phyloP scores from a whole-genome alignment of 2,113 vertebrate genomes.

The Pelecanus crispus region DNA sequence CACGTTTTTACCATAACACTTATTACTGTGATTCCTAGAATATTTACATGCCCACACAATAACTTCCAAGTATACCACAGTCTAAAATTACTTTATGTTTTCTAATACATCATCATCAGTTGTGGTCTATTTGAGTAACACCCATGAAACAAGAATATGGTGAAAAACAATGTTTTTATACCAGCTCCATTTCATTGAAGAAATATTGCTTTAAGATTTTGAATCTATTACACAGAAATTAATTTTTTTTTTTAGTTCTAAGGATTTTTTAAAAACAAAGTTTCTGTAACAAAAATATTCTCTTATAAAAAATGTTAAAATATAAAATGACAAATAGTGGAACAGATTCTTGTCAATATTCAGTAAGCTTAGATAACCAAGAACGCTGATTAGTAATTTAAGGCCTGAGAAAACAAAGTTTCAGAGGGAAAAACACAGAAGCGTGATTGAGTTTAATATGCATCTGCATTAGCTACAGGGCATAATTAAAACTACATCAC shows the following conservation, averaged over 20 bases:
- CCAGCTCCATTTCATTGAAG: neutral
- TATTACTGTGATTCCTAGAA: neutral
- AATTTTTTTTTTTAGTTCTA: neutral
- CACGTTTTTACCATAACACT: neutral
- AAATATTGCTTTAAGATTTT: neutral
- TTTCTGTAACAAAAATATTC: neutral
- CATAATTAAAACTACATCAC: slow-evolving; percentile 67
- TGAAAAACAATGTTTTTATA: neutral
- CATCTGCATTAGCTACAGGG: slow-evolving; percentile 49
- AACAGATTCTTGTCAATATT: slow-evolving; percentile 38
- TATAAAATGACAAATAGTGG: neutral
- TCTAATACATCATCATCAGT: neutral
- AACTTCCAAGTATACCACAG: neutral
- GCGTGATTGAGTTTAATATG: slow-evolving; percentile 45
- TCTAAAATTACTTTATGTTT: neutral
- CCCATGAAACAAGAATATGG: neutral
- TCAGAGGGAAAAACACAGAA: slow-evolving; percentile 48
- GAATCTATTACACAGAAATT: neutral
- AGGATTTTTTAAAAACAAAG: neutral
- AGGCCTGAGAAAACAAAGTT: slow-evolving; percentile 48
- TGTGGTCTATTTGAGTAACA: neutral
- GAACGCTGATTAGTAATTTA: slow-evolving; percentile 44
- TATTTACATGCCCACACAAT: neutral
- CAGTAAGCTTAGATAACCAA: slow-evolving; percentile 40
- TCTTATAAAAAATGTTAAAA: neutral